Evolutionary conservation across 2,888 invertebrate species (phyloP), one percentile per base, ranked within the genome.

Genomic region (Galerucella pusilla): DNA sequence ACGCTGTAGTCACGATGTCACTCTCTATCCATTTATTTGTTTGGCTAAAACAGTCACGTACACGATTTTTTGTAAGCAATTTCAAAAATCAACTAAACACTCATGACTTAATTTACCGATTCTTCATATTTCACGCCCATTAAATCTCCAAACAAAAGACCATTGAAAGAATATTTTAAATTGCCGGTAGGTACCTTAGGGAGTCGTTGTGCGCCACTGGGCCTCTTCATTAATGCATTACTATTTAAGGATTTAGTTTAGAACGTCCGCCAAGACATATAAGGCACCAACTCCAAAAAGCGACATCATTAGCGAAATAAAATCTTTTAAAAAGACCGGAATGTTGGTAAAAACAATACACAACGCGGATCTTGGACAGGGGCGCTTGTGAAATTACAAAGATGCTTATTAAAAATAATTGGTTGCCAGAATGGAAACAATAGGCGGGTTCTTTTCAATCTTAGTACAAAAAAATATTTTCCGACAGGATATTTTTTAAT

Each of bases 241-340:
- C 77, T 78, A 71, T 77, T 77, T 79, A 78, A 81, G 78, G 78
- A 76, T 76, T 75, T 76, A 74, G 76, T 76, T 75, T 76, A 75
- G 76, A 78, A 78, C 75, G 70, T 70, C 68, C 75, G 76, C 76
- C 78, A 68, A 78, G 77, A 80, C 83, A 72, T 82, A 82, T 82
- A 81, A 77, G 81, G 82, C 67, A 73, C 70, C 68, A 70, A 80
- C 78, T 80, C 84, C 84, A 83, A 85, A 85, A 84, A 84, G 81
- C 84, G 84, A 81, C 84, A 85, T 85, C 85, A 84, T 85, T 85
- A 85, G 83, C 81, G 81, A 80, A 77, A 78, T 77, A 77, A 82
- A 81, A 82, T 79, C 76, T 79, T 76, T 71, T 76, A 76, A 65
- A 73, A 69, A 66, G 75, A 77, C 81, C 80, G 81, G 79, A 81